phyloP scores from a whole-genome alignment of 1,140 invertebrate species.

The Coboldia fuscipes region DNA sequence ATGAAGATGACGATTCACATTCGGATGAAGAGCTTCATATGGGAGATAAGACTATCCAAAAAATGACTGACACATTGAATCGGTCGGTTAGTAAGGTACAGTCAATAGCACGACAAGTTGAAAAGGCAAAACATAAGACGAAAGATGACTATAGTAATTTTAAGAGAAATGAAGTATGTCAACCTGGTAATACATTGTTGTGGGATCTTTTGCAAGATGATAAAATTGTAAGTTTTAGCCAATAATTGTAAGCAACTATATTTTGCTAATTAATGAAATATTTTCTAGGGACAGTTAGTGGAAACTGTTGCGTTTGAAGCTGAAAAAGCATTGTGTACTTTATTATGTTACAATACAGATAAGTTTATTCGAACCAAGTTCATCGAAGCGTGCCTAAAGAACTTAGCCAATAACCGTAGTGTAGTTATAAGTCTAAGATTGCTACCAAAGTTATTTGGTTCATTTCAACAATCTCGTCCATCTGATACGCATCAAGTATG shows the following conservation, averaged over 20 bases:
- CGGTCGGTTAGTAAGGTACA: no score
- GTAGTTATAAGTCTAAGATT: conserved; percentile 73
- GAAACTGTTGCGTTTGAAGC: conserved; percentile 77
- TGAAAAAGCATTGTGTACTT: conserved; percentile 71
- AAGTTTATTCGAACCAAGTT: conserved; percentile 78
- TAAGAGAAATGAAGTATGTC: conserved; percentile 67
- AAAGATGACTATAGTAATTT: no score
- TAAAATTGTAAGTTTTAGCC: conserved; percentile 47
- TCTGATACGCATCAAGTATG: conserved; percentile 59
- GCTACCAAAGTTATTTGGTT: conserved; percentile 73
- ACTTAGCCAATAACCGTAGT: conserved; percentile 68
- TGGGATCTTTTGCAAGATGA: conserved; percentile 90
- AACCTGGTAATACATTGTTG: conserved; percentile 71
- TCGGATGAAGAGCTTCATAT: conserved; percentile 79
- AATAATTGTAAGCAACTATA: no score
- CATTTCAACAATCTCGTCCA: conserved; percentile 71
- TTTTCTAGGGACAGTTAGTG: conserved; percentile 46
- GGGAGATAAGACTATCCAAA: no score
- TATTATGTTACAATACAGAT: conserved; percentile 77
- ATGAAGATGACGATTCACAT: conserved; percentile 77
- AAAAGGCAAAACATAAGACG: no score
- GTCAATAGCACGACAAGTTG: no score
- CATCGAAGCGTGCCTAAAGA: conserved; percentile 82
- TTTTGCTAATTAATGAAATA: neutral
- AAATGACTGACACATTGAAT: no score